Base-by-base conservation (phyloP, 2,113 vertebrate species). In the Mormoops blainvillei region DNA sequence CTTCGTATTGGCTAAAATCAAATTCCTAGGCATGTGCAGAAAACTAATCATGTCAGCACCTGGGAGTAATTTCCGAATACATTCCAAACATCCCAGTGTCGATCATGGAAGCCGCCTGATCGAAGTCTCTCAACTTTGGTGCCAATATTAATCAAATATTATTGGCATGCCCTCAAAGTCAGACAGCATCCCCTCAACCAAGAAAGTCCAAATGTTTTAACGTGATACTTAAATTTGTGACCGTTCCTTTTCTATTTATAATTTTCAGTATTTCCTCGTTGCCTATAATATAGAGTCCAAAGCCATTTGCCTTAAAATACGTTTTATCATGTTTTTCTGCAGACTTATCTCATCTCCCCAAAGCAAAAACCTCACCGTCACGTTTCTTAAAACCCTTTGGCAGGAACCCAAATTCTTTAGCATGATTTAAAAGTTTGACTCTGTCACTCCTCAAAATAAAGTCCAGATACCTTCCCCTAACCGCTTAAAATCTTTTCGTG, bases 11-110 rank as follows among this genome's bases (percentile, higher is more conserved):
- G 67, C 70, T 83, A 38, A 83, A 88, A 83, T 86, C 61, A 82
- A 70, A 95, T 54, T 95, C 38, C n/a, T 41, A 65, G 80, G 86
- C 73, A 12, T 54, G 19, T 89, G 91, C n/a, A 61, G 61, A 91
- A 87, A 33, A n/a, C 26, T 45, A 33, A 31, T 83, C 31, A 14
- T 80, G 50, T 87, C 56, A 78, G 38, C 22, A 19, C 61, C 61
- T 94, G 52, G 89, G 90, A 90, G 73, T 94, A 90, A 89, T 76
- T 61, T 28, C 82, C 56, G 26, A 24, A 63, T 81, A 80, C 91
- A 68, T 98, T 43, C 7, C 87, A 56, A 50, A 1, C 56, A 41
- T 73, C 88, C 68, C 41, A 22, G 0, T 2, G 43, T 77, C 31
- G 54, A 36, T 28, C 86, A 28, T 81, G 48, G n/a, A 41, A 70